Conservation (phyloP, 2,888 invertebrate genomes). For the Hemaris fuciformis region DNA sequence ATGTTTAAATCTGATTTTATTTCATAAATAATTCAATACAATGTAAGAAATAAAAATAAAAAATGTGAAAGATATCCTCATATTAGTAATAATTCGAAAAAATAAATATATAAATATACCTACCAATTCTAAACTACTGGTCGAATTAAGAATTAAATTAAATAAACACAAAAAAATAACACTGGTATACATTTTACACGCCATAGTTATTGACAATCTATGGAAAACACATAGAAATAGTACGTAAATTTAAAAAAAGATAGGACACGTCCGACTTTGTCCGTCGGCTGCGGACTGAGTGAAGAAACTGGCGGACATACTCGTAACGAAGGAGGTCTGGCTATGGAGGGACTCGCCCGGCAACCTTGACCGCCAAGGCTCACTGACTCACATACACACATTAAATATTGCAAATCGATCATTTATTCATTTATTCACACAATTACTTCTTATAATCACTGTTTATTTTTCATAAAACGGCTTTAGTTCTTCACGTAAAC, state of each 20-base stretch:
- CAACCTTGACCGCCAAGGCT: slow-evolving; percentile 68
- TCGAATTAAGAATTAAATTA: slow-evolving; percentile 5
- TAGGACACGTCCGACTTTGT: slow-evolving; percentile 4
- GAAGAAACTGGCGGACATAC: slow-evolving; percentile 10
- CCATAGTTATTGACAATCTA: neutral
- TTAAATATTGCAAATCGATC: neutral
- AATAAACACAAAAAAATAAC: slow-evolving; percentile 16
- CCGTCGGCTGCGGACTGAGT: slow-evolving; percentile 8
- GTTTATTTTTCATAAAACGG: neutral
- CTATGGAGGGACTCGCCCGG: slow-evolving; percentile 20
- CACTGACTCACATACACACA: slow-evolving; percentile 51
- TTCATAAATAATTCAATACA: slow-evolving; percentile 8
- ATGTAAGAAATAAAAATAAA: neutral
- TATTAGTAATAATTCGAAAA: slow-evolving; percentile 12
- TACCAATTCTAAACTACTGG: neutral
- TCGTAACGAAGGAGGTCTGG: slow-evolving; percentile 2
- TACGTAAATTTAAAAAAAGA: neutral
- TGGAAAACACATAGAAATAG: neutral
- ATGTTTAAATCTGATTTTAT: too few relatives aligned
- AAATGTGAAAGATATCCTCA: neutral
- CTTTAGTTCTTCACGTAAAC: too few relatives aligned
- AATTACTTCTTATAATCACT: neutral
- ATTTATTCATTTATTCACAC: too few relatives aligned
- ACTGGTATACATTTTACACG: slow-evolving; percentile 6
- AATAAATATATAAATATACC: slow-evolving; percentile 18